Conservation (phyloP, 2,888 invertebrate genomes). For the Monoplex corrugatus region DNA sequence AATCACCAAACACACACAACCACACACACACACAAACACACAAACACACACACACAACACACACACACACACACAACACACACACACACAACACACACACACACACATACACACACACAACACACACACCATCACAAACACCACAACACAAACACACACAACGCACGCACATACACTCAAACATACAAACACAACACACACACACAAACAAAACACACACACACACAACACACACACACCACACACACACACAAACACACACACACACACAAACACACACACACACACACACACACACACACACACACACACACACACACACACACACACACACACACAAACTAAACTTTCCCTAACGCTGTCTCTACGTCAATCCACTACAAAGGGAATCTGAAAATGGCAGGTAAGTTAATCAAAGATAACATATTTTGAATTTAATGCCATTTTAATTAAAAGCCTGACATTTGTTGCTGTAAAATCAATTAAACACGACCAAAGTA, state of each 20-base stretch:
- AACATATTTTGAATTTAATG: too few relatives aligned
- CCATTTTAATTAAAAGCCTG: too few relatives aligned
- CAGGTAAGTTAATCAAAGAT: too few relatives aligned
- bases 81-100: background rate
- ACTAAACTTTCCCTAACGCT: background rate
- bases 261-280: background rate
- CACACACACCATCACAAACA: conserved; percentile 4
- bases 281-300: background rate
- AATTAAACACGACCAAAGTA: too few relatives aligned
- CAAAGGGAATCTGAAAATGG: too few relatives aligned
- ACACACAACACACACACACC: background rate
- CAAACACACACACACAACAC: background rate
- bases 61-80: conserved; percentile 16
- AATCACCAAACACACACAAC: too few relatives aligned
- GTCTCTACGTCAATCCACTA: too few relatives aligned
- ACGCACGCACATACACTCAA: too few relatives aligned
- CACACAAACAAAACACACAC: background rate
- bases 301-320: conserved; percentile 21
- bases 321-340: background rate
- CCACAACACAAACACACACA: background rate
- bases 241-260: background rate
- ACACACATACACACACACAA: background rate
- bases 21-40: background rate
- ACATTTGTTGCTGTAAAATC: too few relatives aligned
- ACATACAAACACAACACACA: too few relatives aligned